Evolutionary conservation across 2,113 vertebrate species (phyloP), one percentile per base, ranked within the genome.

Genomic region (Zootoca vivipara): DNA sequence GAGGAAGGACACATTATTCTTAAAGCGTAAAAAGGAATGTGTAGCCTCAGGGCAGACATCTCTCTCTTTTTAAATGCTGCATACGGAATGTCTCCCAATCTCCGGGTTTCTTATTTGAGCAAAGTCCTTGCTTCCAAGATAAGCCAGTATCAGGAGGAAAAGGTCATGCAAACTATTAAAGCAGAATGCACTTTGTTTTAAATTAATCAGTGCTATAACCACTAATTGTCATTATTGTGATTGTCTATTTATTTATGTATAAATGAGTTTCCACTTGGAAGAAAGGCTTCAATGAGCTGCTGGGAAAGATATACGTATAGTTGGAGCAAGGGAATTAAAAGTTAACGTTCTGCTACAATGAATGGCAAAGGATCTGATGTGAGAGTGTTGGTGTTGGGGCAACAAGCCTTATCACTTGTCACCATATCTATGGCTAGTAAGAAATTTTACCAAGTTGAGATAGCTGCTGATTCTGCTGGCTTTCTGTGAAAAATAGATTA

Each of bases 1-100:
- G 35, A 69, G 75, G 80, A 88, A 88, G 64, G 88, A 91, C 81
- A 62, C 56, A 26, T 85, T 90, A 81, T 89, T 94, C 86, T 91
- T 91, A 79, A 89, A 52, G 7, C 70, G 65, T 86, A 82, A 24
- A 85, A 84, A 90, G 92, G 82, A 75, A 89, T 52, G 7, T 5
- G 42, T 90, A 74, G 78, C 64, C 0, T 0, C 0, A 74, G 42
- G 56, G 33, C 90, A 65, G 33, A 5, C 1, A n/a, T 87, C 69
- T 90, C 91, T 93, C 46, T 74, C 58, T 85, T 88, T 83, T 86
- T 87, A 62, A 80, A 86, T 28, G 42, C 77, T 83, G 87, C 87
- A 88, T 77, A 83, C 13, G 42, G 73, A 88, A 83, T 77, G 40
- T n/a, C 40, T 78, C 80, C 72, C 15, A 88, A 22, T 67, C 87